Conservation (phyloP, 2,113 vertebrate species). For the Saguinus midas region DNA sequence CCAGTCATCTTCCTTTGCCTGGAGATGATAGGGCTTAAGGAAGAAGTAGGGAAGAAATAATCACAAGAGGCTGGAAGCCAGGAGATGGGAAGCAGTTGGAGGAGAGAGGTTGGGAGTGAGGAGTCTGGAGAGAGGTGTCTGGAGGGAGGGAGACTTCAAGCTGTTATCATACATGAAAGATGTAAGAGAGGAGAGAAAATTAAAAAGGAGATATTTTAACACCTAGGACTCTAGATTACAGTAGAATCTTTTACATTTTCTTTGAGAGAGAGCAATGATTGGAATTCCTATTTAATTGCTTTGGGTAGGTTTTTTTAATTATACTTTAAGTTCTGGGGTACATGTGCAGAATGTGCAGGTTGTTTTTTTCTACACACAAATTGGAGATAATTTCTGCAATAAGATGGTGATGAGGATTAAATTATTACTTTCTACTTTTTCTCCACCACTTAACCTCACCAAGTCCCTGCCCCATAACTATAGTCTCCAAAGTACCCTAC, state of each 20-base stretch:
- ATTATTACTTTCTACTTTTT: neutral
- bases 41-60: neutral
- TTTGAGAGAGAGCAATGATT: neutral
- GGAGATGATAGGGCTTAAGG: neutral
- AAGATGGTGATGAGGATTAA: neutral
- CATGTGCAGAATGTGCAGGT: too few relatives aligned
- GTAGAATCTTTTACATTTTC: neutral
- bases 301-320: neutral
- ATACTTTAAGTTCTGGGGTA: too few relatives aligned
- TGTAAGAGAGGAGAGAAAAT: neutral
- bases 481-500: neutral
- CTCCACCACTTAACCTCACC: neutral
- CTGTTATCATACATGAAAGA: neutral
- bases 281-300: neutral
- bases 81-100: neutral
- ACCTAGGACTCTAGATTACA: neutral
- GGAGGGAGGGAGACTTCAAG: neutral
- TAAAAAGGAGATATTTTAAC: neutral
- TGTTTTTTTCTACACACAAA: neutral
- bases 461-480: neutral
- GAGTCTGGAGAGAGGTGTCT: neutral
- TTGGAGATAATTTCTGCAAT: neutral
- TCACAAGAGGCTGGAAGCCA: neutral
- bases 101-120: neutral
- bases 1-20: neutral